Base-by-base conservation (phyloP, 1,140 invertebrate genomes). In the Carposina sasakii region DNA sequence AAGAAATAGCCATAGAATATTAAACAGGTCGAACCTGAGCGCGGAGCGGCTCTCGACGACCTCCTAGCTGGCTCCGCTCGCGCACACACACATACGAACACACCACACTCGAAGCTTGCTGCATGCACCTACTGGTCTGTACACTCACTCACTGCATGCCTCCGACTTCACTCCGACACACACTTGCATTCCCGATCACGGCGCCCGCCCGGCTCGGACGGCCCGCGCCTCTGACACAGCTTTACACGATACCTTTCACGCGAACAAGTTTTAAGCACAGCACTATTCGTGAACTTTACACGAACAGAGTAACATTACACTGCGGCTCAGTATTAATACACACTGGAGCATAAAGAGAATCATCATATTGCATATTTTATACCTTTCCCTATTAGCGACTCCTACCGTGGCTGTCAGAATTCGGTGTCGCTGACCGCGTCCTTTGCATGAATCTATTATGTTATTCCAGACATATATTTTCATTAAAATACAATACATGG, bases 341-440 rank as follows among this genome's bases (percentile, higher is more conserved):
- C 70, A 67, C 57, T 67, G 58, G 71, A 77, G 71, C 73, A 76
- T 73, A 71, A 69, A 69, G 63, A n/a, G n/a, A 70, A 63, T 69
- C 72, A 75, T 78, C 70, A 75, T 72, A 57, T 66, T 71, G 64
- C 77, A 81, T 84, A 84, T 84, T 84, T 84, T 84, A 84, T 84
- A 84, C 81, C 81, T 84, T 84, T 84, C 81, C 79, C 77, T 75
- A 64, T 73, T 79, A 77, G 78, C 73, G 75, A 73, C 65, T 67
- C 56, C 66, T 71, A 68, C n/a, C n/a, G 59, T 76, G 72, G 72
- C 74, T 79, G 69, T 71, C 70, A 64, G 62, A 74, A 68, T 69
- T 71, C 60, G 71, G 67, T 78, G 74, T 78, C 77, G 73, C 72
- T 69, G 61, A 57, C 52, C 54, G n/a, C n/a, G 58, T 56, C 62